Base-by-base conservation (phyloP, 2,888 invertebrate genomes). In the Ferrisia virgata region DNA sequence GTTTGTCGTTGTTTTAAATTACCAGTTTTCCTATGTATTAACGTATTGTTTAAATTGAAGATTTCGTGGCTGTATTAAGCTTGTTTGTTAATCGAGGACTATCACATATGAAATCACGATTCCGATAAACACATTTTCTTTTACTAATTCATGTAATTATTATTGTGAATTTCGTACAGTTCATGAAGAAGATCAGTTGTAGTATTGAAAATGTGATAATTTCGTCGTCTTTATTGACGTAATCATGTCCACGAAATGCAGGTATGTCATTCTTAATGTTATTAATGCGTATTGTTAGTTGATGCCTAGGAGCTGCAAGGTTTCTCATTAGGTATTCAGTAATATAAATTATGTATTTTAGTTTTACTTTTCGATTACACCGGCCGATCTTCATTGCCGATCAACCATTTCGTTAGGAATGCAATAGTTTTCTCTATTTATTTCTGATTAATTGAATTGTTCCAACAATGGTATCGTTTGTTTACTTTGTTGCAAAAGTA, bases 171-270 rank as follows among this genome's bases (percentile, higher is more conserved):
- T 31, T 47, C 79, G 40, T 43, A 18, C 13, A 80, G 4, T 39
- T 79, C 22, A 8, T 3, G 11, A 18, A 11, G 8, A 31, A 33
- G 22, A 47, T 80, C 5, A 13, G 22, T 22, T 1, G 36, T 53
- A 53, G 4, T 9, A 43, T 25, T 53, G 47, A 47, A 80, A 80
- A 80, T 80, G 53, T 47, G 18, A 53, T 28, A 15, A 47, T 18
- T 18, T 80, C 13, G 18, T n/a, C 33, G 6, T 25, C n/a, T 40
- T 2, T n/a, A 53, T 33, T 53, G 47, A 18, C 47, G 18, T 53
- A 53, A 43, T 53, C 31, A 80, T 80, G 80, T 80, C 80, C 53
- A 53, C 28, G 2, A 80, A 80, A 53, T 80, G 80, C 80, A 80
- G 80, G 80, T 80, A 80, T 47, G 80, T 47, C 2, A 18, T 76